Base-by-base conservation (phyloP, 2,888 invertebrate genomes). In the Hirudinaria manillensis region DNA sequence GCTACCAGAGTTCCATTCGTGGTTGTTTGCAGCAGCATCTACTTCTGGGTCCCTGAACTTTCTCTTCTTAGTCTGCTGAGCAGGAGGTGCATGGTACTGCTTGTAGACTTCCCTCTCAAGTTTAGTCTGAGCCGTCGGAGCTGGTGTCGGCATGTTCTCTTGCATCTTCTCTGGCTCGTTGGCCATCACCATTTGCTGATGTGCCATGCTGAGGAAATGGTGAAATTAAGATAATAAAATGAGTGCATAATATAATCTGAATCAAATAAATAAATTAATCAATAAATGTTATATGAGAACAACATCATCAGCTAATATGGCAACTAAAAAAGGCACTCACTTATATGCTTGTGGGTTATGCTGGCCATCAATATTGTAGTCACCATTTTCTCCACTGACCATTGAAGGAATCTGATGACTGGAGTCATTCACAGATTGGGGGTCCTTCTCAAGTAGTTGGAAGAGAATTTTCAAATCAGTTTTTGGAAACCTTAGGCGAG, bases 61-160 rank as follows among this genome's bases (percentile, higher is more conserved):
- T 19, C 65, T 29, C 65, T 73, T 73, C 19, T 56, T 55, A 36
- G 19, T 27, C 55, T 56, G 61, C 32, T 73, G 73, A 10, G 10
- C 24, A 19, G 27, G 61, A 27, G 32, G 61, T n/a, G 19, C 34
- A 10, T 61, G 65, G 21, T 73, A 61, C 21, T 73, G 73, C 34
- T 73, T 73, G 65, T 24, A 65, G 73, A 73, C 73, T 56, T 73
- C 73, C 32, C 73, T n/a, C 56, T 73, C 73, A 36, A 73, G 65
- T 65, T 73, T 73, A 1, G 73, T 53, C 21, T 56, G 61, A n/a
- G 65, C 36, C n/a, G 36, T 2, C 21, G 68, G 21, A 68, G 32
- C n/a, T 32, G 68, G 34, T 68, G 36, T 32, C 4, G 32, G 36
- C n/a, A 36, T n/a, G 36, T 68, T 68, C n/a, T 68, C 36, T 36